Percentiles rank a stretch among this genome's conserved stretches.
Conservation (phyloP, 2,797 vertebrate species). For the Percopsis omiscomaycus region DNA sequence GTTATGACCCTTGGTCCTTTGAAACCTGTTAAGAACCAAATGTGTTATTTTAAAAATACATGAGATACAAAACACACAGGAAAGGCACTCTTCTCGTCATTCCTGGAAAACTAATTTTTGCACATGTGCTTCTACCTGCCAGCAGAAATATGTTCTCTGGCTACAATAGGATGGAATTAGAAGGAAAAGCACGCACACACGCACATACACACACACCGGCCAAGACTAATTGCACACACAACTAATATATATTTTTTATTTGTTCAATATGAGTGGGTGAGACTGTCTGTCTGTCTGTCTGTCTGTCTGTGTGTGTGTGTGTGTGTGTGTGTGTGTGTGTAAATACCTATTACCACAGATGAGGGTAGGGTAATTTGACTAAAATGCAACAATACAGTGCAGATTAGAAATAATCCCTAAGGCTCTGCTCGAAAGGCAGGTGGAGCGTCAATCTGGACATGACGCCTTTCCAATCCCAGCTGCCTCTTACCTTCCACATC, state of each 20-base stretch:
- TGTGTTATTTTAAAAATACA: no score
- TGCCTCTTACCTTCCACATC: constrained; percentile 48
- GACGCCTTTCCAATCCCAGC: constrained; percentile 43
- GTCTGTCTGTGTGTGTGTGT: background rate
- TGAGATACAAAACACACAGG: no score
- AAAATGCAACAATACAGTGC: constrained; percentile 72
- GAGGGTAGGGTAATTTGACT: constrained; percentile 74
- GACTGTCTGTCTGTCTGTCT: background rate
- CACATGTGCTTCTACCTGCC: no score
- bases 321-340: background rate
- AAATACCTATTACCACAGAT: constrained; percentile 66
- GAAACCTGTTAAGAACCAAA: no score
- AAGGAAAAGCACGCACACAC: no score
- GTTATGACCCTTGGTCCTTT: no score
- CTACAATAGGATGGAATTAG: no score
- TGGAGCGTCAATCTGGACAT: constrained; percentile 47
- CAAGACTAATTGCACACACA: no score
- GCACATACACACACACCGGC: no score
- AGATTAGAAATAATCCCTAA: constrained; percentile 70
- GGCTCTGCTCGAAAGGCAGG: constrained; percentile 56
- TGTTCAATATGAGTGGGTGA: background rate
- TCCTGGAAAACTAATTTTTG: no score
- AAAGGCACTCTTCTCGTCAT: no score
- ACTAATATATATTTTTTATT: background rate
- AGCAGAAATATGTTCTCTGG: no score